These are phyloP conservation scores for Hydrozoanthus tunicans DNA, from an alignment of 64 coral and sea anemone genomes.

Conservation along the genomic window DNA sequence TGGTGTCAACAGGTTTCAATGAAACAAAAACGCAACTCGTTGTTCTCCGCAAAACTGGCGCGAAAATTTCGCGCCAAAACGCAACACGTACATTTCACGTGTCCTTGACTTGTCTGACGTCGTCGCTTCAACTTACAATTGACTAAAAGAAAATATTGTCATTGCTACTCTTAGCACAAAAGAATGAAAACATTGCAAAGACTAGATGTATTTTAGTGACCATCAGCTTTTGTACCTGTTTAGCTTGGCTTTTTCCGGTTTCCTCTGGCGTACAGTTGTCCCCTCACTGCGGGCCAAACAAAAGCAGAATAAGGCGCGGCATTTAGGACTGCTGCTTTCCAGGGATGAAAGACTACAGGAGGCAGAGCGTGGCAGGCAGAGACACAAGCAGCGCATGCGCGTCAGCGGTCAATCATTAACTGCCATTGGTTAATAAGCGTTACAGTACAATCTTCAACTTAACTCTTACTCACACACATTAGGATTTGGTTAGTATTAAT, in stretches of 20 bases:
- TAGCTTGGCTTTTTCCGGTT: conserved; percentile 48
- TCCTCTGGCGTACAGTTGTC: conserved; percentile 84
- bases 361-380: conserved; percentile 61
- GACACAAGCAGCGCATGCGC: conserved; percentile 51
- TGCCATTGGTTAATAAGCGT: conserved; percentile 51
- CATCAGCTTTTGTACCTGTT: conserved; percentile 62
- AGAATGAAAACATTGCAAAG: background rate
- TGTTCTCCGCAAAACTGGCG: too few relatives aligned
- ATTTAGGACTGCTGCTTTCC: conserved; percentile 71
- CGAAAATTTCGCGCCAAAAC: too few relatives aligned
- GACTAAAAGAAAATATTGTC: too few relatives aligned
- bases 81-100: too few relatives aligned
- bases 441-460: conserved; percentile 30
- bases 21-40: background rate
- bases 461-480: too few relatives aligned
- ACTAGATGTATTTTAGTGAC: background rate
- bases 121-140: too few relatives aligned
- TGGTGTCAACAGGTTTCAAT: background rate
- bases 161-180: background rate
- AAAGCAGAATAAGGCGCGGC: conserved; percentile 86
- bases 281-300: conserved; percentile 84
- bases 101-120: too few relatives aligned
- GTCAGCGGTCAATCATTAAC: conserved; percentile 52
- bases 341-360: conserved; percentile 68
- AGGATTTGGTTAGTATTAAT: too few relatives aligned